Evolutionary conservation across 2,797 vertebrate genomes (phyloP), one percentile per base, ranked within the genome.

Genomic region (Chelon labrosus): DNA sequence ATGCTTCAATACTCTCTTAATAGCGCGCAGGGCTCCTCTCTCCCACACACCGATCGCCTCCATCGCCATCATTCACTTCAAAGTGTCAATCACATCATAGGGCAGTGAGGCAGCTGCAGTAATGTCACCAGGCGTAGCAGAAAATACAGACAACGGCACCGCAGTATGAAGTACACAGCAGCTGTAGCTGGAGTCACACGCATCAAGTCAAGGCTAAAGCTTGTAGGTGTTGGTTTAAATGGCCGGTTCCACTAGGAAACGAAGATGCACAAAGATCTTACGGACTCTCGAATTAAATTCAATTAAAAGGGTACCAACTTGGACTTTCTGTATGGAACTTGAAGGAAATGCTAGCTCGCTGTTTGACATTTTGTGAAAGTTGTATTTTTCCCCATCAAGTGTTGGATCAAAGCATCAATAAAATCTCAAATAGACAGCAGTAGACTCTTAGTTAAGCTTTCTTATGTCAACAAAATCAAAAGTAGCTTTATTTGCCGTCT

Each of bases 31-130:
- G 38, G 47, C 68, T 69, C 49, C 56, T 54, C 60, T 52, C 67
- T 63, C 42, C 64, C 55, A n/a, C 57, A 42, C 46, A 79, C 35
- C 79, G 74, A 77, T 80, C 72, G 65, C 46, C 73, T 73, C 65
- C 13, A 80, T 91, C 75, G 25, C 82, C 57, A 73, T 79, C 65
- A 38, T 60, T 80, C 78, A 67, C 82, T 72, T 89, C 74, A 79
- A 74, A 58, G 78, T 87, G 85, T 89, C 89, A 86, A 75, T 92
- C 85, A 74, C 65, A 65, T 71, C 69, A 4, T 57, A 6, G 82
- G 46, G 65, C 66, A 53, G 47, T 5, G 35, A 66, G 46, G 68
- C 75, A 58, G 70, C 61, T 54, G 75, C 73, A 61, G 66, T 39
- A 25, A 75, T 50, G 65, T 69, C 64, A 41, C 67, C 70, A 19